Percentiles rank a stretch among this genome's conserved stretches.
Conservation (phyloP, 2,888 invertebrate species). For the Amblyjoppa proteus region DNA sequence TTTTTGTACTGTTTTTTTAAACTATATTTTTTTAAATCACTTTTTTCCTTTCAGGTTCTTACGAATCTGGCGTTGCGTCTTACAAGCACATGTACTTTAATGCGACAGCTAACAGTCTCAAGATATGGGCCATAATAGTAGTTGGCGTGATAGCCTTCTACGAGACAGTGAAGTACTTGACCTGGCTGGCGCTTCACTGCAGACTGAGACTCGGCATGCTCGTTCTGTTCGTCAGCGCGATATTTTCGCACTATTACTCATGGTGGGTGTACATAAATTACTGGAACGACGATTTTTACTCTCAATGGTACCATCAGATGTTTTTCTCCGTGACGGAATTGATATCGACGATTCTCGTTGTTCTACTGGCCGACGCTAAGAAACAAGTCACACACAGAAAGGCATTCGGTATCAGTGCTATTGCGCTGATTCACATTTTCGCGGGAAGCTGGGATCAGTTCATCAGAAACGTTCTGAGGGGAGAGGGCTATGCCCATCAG, state of each 20-base stretch:
- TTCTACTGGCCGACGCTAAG: slow-evolving; percentile 87
- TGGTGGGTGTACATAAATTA: slow-evolving; percentile 91
- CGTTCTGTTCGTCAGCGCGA: slow-evolving; percentile 87
- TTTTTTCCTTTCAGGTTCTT: slow-evolving; percentile 86
- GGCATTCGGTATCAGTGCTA: slow-evolving; percentile 87
- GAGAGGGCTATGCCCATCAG: slow-evolving; percentile 89
- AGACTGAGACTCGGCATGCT: slow-evolving; percentile 88
- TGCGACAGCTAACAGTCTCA: slow-evolving; percentile 88
- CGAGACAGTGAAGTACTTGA: slow-evolving; percentile 87
- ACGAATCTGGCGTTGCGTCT: slow-evolving; percentile 89
- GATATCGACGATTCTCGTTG: slow-evolving; percentile 87
- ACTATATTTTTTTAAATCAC: slow-evolving; percentile 5
- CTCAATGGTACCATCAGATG: slow-evolving; percentile 90
- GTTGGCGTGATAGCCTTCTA: slow-evolving; percentile 87
- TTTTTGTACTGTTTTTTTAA: not conserved
- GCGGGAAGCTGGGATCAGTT: slow-evolving; percentile 90
- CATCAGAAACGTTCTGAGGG: slow-evolving; percentile 87
- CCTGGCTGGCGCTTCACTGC: slow-evolving; percentile 86
- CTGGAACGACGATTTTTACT: slow-evolving; percentile 90
- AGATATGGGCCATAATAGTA: slow-evolving; percentile 89
- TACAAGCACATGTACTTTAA: slow-evolving; percentile 91
- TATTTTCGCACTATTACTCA: slow-evolving; percentile 90
- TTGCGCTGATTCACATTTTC: slow-evolving; percentile 88
- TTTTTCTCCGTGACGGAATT: slow-evolving; percentile 88
- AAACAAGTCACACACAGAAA: slow-evolving; percentile 86